Base-by-base conservation (phyloP, 2,113 vertebrate genomes). In the Stigmatopora nigra region DNA sequence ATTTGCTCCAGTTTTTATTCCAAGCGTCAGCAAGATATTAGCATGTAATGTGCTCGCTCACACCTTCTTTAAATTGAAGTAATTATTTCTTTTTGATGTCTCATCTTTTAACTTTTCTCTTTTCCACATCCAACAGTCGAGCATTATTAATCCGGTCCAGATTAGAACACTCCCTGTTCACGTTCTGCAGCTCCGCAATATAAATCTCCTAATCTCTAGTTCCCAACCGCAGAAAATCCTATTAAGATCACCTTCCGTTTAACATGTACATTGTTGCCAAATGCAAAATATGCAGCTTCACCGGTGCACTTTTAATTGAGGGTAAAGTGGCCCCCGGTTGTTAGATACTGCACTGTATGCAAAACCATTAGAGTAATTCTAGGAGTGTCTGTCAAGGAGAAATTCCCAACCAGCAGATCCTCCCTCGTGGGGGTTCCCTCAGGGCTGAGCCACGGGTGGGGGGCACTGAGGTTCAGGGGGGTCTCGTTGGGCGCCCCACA, bases 171-270 rank as follows among this genome's bases (percentile, higher is more conserved):
- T 87, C 83, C 80, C 79, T 74, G 78, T 85, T 84, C 83, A 66
- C 71, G 83, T 85, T 68, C 79, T 76, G 71, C 45, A 76, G 77
- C 78, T 70, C 76, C 1, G 69, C 77, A 78, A 77, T 85, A 81
- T 87, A 91, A 91, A 90, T 88, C 88, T 82, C 78, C 87, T 91
- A 90, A 92, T 90, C 90, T 90, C 82, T 87, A 80, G 78, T 91
- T 90, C 87, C 82, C 88, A 89, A 90, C 84, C 77, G 81, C 78
- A 85, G 84, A 78, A 89, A 91, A 91, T 91, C 90, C 88, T 91
- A 91, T 92, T 92, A 91, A 85, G 83, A 89, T 90, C 89, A 90
- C 89, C 90, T 90, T 86, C 81, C 86, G 86, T 91, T 90, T 87
- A 91, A 86, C 88, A 86, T 76, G 57, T 64, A 71, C 75, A 89